Base-by-base conservation (phyloP, 2,797 vertebrate species). In the Dendrocincla fuliginosa region DNA sequence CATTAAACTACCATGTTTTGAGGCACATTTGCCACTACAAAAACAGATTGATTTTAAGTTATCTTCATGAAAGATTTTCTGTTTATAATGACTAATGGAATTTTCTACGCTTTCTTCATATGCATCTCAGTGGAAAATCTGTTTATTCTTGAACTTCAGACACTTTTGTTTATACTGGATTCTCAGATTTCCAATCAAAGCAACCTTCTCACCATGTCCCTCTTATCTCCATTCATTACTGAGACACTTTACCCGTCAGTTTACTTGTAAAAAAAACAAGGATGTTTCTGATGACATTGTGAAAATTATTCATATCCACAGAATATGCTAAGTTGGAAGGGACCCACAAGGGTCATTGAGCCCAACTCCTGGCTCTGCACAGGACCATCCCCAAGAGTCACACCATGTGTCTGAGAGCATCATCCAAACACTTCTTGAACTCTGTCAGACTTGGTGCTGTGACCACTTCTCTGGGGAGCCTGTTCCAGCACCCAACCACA, bases 91-190 rank as follows among this genome's bases (percentile, higher is more conserved):
- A 44, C 15, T n/a, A 56, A 32, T 20, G 19, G 19, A 25, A 28
- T 57, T 89, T 89, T 83, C 50, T 65, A 28, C 0, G 0, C 12
- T 41, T 83, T 74, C 49, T 68, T 84, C 7, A 5, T 70, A 10
- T 0, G 0, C 3, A 25, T 75, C 65, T 78, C 28, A 12, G 8
- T 56, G 35, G 11, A 75, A 81, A 23, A 67, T 30, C 13, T 67
- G n/a, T 32, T 71, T 77, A 16, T 87, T 91, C 42, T 42, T 68
- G 28, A 15, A 57, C 5, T 85, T 78, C 57, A 65, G 33, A 35
- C 2, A 3, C 35, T 79, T 85, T 12, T 46, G 12, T 73, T 73
- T 82, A 19, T 50, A 20, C 5, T 35, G 27, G 6, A 3, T 89
- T 87, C n/a, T 75, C 13, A 10, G 19, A 12, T 41, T 89, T 77